A percentile compares a stretch with the other conserved stretches of the same genome.
Evolutionary conservation across 2,797 vertebrate species (phyloP).

Genomic region (Gallinago solitaria): DNA sequence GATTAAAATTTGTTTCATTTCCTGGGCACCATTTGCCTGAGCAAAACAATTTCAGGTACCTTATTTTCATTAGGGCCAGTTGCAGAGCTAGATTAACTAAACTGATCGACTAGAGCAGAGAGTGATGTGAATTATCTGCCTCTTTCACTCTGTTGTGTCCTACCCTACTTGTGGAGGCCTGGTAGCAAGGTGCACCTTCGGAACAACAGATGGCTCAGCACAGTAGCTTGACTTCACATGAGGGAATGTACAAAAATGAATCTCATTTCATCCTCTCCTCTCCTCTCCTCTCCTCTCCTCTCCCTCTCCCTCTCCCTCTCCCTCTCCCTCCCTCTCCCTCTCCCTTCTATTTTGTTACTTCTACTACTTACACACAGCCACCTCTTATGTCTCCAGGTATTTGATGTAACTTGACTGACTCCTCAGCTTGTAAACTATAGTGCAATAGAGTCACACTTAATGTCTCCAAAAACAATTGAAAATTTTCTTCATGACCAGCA

Average conservation of each 20-base stretch:
- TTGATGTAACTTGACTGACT: background rate
- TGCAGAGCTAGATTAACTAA: background rate
- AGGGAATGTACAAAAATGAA: background rate
- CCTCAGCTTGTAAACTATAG: background rate
- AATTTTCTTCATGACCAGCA: background rate
- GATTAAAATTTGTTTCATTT: background rate
- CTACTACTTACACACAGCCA: background rate
- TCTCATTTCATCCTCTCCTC: background rate
- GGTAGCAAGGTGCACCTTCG: background rate
- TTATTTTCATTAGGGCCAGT: background rate
- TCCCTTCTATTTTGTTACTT: background rate
- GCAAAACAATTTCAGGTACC: background rate
- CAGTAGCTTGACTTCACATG: background rate
- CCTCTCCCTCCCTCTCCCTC: background rate
- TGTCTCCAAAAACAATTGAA: background rate
- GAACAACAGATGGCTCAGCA: background rate
- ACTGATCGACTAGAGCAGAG: background rate
- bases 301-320: no score
- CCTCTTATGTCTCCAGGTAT: background rate
- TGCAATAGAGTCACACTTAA: rapidly evolving
- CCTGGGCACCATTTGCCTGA: background rate
- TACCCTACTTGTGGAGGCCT: background rate
- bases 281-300: no score
- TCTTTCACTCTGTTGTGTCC: background rate
- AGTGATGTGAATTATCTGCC: background rate